A percentile compares a stretch with the other conserved stretches of the same genome.
Conservation (phyloP, 2,113 vertebrate genomes). For the Rattus rattus region DNA sequence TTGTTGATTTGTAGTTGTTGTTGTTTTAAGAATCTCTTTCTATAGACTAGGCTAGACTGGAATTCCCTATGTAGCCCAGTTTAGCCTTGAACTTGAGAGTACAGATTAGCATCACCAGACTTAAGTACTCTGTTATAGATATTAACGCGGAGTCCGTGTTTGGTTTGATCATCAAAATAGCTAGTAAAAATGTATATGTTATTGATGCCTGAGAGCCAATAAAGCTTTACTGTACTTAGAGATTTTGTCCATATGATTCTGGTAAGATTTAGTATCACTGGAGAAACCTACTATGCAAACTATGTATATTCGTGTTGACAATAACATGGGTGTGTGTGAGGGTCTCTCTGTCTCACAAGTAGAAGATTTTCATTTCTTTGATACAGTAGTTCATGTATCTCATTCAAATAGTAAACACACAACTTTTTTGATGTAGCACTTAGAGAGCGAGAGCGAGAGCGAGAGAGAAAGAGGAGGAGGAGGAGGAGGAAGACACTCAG, state of each 20-base stretch:
- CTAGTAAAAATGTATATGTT: conserved; percentile 44
- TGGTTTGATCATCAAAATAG: not conserved
- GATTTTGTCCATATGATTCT: conserved; percentile 36
- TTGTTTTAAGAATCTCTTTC: not conserved
- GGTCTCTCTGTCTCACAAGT: not conserved
- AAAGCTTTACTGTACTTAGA: conserved; percentile 40
- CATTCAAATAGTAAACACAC: conserved; percentile 55
- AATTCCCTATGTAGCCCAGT: not conserved
- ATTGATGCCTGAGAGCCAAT: conserved; percentile 5
- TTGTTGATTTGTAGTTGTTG: not conserved
- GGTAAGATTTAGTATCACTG: conserved; percentile 47
- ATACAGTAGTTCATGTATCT: conserved; percentile 5
- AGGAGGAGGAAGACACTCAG: not conserved
- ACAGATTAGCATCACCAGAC: not conserved
- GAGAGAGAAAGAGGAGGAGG: not conserved
- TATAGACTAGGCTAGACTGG: not conserved
- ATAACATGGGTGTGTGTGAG: not conserved
- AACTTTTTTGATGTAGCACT: not conserved
- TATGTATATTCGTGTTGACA: not conserved
- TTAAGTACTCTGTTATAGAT: conserved; percentile 28
- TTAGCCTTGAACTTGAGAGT: not conserved
- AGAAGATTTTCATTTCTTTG: conserved; percentile 24
- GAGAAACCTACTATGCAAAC: conserved; percentile 44
- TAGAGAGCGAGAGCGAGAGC: not conserved
- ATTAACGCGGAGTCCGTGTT: conserved; percentile 21